A percentile compares a stretch with the other conserved stretches of the same genome.
phyloP scores from a whole-genome alignment of 1,140 invertebrate genomes.

The Drosophila eugracilis region DNA sequence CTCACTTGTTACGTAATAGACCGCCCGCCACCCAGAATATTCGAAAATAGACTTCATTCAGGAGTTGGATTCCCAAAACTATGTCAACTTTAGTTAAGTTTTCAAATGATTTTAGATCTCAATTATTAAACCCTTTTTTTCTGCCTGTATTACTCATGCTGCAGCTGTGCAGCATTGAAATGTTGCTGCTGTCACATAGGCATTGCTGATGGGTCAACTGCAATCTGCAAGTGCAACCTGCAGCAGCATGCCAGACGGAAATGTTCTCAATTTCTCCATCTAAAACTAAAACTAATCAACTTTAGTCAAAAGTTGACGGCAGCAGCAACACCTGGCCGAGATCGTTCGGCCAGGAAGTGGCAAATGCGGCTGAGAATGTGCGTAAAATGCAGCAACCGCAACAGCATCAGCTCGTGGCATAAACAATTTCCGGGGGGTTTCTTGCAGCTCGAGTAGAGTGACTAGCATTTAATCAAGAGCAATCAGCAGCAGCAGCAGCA shows the following conservation, averaged over 20 bases:
- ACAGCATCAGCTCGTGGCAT: slow-evolving; percentile 67
- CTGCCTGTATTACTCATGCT: too few species aligned
- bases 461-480: slow-evolving; percentile 79
- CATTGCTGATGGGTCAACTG: slow-evolving; percentile 22
- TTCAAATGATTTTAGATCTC: too few species aligned
- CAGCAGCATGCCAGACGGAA: slow-evolving; percentile 23
- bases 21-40: too few species aligned
- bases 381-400: slow-evolving; percentile 40
- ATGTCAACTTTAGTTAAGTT: too few species aligned
- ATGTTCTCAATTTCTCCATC: slow-evolving; percentile 36
- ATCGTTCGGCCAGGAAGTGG: slow-evolving; percentile 37
- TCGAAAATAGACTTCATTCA: too few species aligned
- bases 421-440: slow-evolving; percentile 72
- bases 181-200: slow-evolving; percentile 50
- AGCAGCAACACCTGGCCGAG: slow-evolving; percentile 41
- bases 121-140: too few species aligned
- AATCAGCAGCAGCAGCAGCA: slow-evolving; percentile 60
- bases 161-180: slow-evolving; percentile 25
- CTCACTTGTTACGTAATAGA: too few species aligned
- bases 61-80: too few species aligned
- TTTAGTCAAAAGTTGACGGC: slow-evolving; percentile 53
- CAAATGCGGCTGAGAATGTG: slow-evolving; percentile 47
- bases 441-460: slow-evolving; percentile 68
- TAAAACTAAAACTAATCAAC: slow-evolving; percentile 41
- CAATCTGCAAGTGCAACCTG: not conserved